Evolutionary conservation across 2,113 vertebrate species (phyloP), one percentile per base, ranked within the genome.

Genomic region (Pithys albifrons): DNA sequence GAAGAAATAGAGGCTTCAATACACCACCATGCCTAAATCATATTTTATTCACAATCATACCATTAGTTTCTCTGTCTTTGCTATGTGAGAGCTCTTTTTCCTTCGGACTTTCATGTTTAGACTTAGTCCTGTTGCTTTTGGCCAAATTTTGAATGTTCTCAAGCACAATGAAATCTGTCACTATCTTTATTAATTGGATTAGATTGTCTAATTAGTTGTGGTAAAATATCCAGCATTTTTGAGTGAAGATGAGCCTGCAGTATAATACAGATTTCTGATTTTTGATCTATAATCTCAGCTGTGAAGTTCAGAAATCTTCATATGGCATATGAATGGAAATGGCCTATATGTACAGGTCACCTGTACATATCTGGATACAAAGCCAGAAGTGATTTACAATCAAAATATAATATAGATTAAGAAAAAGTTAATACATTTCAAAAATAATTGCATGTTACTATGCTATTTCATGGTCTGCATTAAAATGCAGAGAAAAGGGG

Each of bases 401-500:
- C n/a, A 77, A 85, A 81, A 82, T 35, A 20, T 66, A 43, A 61
- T 79, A 43, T 49, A 69, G 49, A 90, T 77, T 54, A 79, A 61
- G n/a, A 66, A 15, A 7, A 81, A 85, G 31, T 77, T 58, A 58
- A 46, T 73, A 72, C 57, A 25, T 82, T 93, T 74, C 41, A 61
- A 84, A 89, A 89, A 75, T 49, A 93, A 57, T 86, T 64, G 17
- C 33, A 58, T 81, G 59, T 57, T 85, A 43, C 55, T 55, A 6
- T 79, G 46, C 49, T 83, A 9, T 91, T 94, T 69, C 2, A 5
- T 85, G 58, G 41, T 92, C 61, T 78, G 24, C n/a, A 35, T 84
- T 71, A 66, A 73, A 93, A 88, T n/a, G 19, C 71, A 72, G 71
- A 62, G 75, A 37, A 96, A 96, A 84, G 23, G 65, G 27, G 18